phyloP scores from a whole-genome alignment of 30 jellyfish, hydroid and myxozoan species.

The Chrysaora quinquecirrha region DNA sequence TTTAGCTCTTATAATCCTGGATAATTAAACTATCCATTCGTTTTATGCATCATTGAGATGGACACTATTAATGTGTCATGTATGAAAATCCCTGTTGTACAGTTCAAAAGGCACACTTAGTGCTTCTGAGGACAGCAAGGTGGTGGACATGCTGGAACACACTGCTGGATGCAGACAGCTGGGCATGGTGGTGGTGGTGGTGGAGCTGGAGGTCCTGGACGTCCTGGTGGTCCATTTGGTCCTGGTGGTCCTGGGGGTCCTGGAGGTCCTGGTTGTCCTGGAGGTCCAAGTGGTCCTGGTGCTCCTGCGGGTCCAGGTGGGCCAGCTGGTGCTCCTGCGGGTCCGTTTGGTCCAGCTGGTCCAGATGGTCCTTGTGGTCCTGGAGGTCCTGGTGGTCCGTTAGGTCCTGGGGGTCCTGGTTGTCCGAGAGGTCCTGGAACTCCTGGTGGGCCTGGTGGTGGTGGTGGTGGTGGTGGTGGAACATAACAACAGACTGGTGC shows the following conservation, averaged over 20 bases:
- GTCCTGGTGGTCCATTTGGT: slow-evolving; percentile 99
- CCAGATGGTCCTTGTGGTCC: slow-evolving; percentile 96
- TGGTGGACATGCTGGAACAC: slow-evolving; percentile 93
- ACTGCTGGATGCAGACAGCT: slow-evolving; percentile 72
- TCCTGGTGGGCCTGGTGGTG: slow-evolving; percentile 99
- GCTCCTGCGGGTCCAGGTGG: slow-evolving; percentile 94
- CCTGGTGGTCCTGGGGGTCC: slow-evolving; percentile 99
- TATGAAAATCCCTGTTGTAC: slow-evolving; percentile 23
- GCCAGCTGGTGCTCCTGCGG: slow-evolving; percentile 95
- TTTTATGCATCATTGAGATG: slow-evolving; percentile 34
- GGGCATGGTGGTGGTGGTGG: slow-evolving; percentile 99
- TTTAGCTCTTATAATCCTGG: slow-evolving; percentile 56
- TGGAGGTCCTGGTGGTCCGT: slow-evolving; percentile 99
- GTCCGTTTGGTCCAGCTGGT: slow-evolving; percentile 95
- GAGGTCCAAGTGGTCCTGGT: slow-evolving; percentile 94
- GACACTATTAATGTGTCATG: slow-evolving; percentile 2
- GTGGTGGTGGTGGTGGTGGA: slow-evolving; percentile 99
- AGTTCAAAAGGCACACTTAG: slow-evolving; percentile 2
- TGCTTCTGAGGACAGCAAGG: slow-evolving; percentile 77
- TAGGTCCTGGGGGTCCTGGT: slow-evolving; percentile 99
- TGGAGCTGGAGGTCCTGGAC: slow-evolving; percentile 99
- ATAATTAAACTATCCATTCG: slow-evolving; percentile 66
- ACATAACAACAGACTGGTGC: slow-evolving; percentile 93
- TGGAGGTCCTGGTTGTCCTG: slow-evolving; percentile 97
- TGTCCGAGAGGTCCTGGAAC: slow-evolving; percentile 99